Evolutionary conservation across 2,797 vertebrate species (phyloP).

Genomic region (Salmo trutta): DNA sequence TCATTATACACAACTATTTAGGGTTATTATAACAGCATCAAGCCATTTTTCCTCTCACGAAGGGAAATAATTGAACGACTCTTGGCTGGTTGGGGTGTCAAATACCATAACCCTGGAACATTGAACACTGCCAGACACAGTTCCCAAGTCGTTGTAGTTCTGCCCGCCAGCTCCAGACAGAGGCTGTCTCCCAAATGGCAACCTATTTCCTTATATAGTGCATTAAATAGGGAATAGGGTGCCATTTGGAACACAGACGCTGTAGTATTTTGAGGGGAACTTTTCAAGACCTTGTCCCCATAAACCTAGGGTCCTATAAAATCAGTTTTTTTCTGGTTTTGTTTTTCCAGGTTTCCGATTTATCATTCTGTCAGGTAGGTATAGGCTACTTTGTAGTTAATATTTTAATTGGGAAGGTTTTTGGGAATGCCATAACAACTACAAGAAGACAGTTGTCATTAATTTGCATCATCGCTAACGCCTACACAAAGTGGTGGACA

Average conservation of each 20-base stretch:
- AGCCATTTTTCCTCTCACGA: neutral
- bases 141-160: neutral
- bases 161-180: neutral
- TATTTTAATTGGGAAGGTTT: too few species aligned
- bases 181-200: too few species aligned
- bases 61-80: neutral
- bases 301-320: neutral
- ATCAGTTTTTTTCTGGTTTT: too few species aligned
- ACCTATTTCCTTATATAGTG: too few species aligned
- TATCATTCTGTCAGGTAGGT: too few species aligned
- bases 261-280: conserved; percentile 20
- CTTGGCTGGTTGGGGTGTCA: conserved; percentile 8
- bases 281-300: conserved; percentile 18
- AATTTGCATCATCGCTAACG: too few species aligned
- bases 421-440: too few species aligned
- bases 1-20: neutral
- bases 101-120: conserved; percentile 5
- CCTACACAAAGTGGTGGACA: too few species aligned
- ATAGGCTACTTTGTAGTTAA: too few species aligned
- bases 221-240: neutral
- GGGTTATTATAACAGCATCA: neutral
- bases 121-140: neutral
- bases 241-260: neutral
- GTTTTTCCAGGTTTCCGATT: too few species aligned
- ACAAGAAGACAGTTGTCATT: too few species aligned